Conservation (phyloP, 2,797 vertebrate genomes). For the Cygnus olor region DNA sequence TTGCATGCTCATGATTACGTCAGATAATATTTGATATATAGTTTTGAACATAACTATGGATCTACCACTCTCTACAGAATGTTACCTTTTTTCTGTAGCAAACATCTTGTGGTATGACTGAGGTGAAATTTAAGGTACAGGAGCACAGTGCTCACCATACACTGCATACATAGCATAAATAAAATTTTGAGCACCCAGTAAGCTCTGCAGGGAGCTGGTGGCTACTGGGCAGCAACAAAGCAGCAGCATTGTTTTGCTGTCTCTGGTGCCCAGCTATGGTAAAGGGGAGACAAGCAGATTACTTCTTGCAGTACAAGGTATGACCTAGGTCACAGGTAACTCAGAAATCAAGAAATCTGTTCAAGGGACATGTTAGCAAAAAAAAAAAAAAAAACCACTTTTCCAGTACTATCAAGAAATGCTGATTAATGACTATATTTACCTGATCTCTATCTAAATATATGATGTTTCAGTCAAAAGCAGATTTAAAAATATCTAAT, state of each 20-base stretch:
- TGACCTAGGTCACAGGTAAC: neutral
- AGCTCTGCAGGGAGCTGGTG: neutral
- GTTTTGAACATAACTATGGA: neutral
- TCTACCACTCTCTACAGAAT: neutral
- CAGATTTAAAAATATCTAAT: neutral
- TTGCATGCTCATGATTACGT: neutral
- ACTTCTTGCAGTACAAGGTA: neutral
- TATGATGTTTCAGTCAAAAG: neutral
- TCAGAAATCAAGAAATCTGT: neutral
- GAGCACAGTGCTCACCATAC: neutral
- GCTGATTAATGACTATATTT: neutral
- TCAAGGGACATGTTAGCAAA: neutral
- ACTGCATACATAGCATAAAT: neutral
- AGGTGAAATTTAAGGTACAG: neutral
- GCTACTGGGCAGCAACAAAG: neutral
- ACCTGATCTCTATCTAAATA: neutral
- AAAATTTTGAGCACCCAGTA: neutral
- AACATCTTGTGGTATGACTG: neutral
- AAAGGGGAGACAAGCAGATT: neutral
- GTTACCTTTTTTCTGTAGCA: neutral
- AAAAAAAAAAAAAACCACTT: neutral
- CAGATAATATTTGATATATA: neutral
- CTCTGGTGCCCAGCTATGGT: neutral
- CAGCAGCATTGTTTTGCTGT: neutral
- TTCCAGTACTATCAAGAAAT: neutral